A percentile compares a stretch with the other conserved stretches of the same genome.
phyloP scores from a whole-genome alignment of 2,888 invertebrate genomes.

The Tenodera sinensis region DNA sequence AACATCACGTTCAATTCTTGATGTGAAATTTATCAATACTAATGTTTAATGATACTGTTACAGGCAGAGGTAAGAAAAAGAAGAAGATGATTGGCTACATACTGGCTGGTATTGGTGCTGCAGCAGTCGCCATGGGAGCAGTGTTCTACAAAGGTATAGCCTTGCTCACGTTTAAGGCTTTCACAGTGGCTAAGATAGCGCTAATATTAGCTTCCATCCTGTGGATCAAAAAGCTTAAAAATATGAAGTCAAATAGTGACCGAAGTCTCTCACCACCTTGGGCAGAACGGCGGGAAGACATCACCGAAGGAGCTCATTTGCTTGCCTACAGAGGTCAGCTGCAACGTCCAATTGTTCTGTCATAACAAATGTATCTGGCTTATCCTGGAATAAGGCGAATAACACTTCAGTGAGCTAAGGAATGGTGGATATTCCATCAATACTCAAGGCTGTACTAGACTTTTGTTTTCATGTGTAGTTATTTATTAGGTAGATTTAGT shows the following conservation, averaged over 20 bases:
- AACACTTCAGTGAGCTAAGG: too few relatives aligned
- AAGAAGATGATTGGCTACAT: conserved; percentile 41
- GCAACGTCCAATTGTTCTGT: not conserved
- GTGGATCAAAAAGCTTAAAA: conserved; percentile 66
- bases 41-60: not conserved
- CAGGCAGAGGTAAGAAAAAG: conserved; percentile 24
- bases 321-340: conserved; percentile 21
- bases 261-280: too few relatives aligned
- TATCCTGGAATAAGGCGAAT: too few relatives aligned
- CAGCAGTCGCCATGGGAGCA: conserved; percentile 64
- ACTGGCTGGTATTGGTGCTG: conserved; percentile 42
- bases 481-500: too few relatives aligned
- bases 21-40: not conserved
- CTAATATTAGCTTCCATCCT: conserved; percentile 69
- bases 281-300: not conserved
- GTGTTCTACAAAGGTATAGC: conserved; percentile 66
- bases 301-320: conserved; percentile 9
- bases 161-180: conserved; percentile 66
- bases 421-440: too few relatives aligned
- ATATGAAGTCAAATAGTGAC: not conserved
- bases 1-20: too few relatives aligned
- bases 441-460: too few relatives aligned
- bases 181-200: conserved; percentile 70
- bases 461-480: too few relatives aligned
- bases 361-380: too few relatives aligned